Evolutionary conservation across 92 coral and sea anemone genomes (phyloP).

Genomic region (Palythoa heliodiscus): DNA sequence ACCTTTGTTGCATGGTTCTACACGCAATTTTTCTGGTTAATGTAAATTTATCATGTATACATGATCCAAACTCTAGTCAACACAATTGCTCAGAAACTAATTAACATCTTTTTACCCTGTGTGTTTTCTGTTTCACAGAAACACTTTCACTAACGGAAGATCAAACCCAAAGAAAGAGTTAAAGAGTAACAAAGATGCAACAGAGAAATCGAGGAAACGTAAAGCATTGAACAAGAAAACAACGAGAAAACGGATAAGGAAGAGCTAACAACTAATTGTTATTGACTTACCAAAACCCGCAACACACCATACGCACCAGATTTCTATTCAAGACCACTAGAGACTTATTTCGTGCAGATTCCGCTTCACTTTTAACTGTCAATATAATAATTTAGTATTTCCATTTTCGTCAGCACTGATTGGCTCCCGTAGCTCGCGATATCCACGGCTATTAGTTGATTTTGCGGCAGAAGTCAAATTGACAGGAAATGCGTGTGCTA

Average conservation of each 20-base stretch:
- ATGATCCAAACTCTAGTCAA: no score
- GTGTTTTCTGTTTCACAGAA: neutral
- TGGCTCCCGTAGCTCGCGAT: no score
- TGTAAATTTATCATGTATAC: no score
- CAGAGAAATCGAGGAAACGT: neutral
- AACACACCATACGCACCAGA: neutral
- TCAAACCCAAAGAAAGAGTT: neutral
- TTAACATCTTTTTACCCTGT: no score
- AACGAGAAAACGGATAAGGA: slow-evolving; percentile 30
- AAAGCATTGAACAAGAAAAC: neutral
- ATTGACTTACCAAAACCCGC: neutral
- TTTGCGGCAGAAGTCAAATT: no score
- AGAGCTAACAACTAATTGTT: neutral
- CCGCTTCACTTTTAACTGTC: neutral
- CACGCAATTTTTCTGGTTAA: no score
- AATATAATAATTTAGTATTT: no score
- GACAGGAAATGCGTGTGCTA: no score
- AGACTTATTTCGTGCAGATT: neutral
- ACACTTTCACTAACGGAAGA: neutral
- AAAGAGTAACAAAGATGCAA: neutral
- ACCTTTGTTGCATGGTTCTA: no score
- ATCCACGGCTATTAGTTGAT: no score
- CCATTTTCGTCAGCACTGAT: no score
- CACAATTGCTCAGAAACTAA: neutral
- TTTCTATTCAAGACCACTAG: neutral